Base-by-base conservation (phyloP, 2,113 vertebrate genomes). In the Sus scrofa region DNA sequence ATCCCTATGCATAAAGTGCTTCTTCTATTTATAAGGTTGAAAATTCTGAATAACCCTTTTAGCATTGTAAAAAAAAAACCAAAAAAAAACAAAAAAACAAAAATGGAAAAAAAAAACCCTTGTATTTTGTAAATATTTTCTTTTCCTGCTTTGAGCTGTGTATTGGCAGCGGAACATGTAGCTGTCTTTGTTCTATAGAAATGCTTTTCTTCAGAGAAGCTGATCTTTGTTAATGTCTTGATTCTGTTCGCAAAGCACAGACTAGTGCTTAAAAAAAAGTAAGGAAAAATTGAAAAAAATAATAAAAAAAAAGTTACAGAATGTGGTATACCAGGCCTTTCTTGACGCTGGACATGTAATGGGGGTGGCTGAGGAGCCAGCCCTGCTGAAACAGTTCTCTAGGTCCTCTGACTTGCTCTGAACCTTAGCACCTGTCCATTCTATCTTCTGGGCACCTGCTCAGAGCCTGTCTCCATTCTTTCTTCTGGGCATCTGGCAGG, bases 71-170 rank as follows among this genome's bases (percentile, higher is more conserved):
- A 99, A 98, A 98, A 95, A 97, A 98, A 90, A n/a, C n/a, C 86
- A 34, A 92, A 91, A 94, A 32, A 70, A 95, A 95, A 91, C 93
- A 32, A 70, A 94, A 95, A 97, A 98, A 87, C 39, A 82, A 96
- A 97, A 97, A 90, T 68, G 75, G 83, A 96, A 98, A 98, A 96
- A 98, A 97, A 96, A 98, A 98, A 44, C 44, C 94, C 98, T 98
- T 98, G 98, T 99, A 99, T 99, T 99, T 99, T 99, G 99, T 99
- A 99, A 99, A 99, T 99, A 99, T 98, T 99, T 99, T 98, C 98
- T 99, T 98, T 99, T 99, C 98, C 98, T 99, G 98, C 98, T 98
- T 98, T 98, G 98, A 99, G 98, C 98, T 99, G 98, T 98, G 98
- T 98, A 98, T 98, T 98, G 98, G 98, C 97, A 98, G 97, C 97